Base-by-base conservation (phyloP, 1,140 invertebrate genomes). In the Capitella teleta region DNA sequence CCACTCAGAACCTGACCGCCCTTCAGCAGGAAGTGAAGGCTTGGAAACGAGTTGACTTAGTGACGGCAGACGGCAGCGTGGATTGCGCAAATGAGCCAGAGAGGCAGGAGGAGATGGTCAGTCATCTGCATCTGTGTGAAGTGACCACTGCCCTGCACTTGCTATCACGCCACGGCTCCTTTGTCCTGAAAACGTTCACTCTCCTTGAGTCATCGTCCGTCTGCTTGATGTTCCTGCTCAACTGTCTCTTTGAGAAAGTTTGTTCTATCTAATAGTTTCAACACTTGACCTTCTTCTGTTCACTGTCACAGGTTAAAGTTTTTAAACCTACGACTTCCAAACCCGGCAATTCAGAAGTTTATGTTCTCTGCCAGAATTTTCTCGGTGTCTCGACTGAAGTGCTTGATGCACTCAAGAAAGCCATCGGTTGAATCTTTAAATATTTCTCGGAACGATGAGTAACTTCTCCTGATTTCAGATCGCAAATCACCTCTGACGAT, bases 121-220 rank as follows among this genome's bases (percentile, higher is more conserved):
- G 81, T 23, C 76, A 77, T 8, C 72, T 97, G 0, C 82, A 91
- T 59, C 84, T 81, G 61, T 86, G 84, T 66, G 91, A 96, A 76
- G 79, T 80, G 2, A 67, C 88, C 0, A 77, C 82, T 18, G 86
- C 84, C 14, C 62, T 93, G 10, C 74, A 76, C 50, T 69, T 86
- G 18, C 69, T 95, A n/a, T 66, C 74, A n/a, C 47, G 65, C 46
- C 81, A 80, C 48, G 91, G 91, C 2, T 80, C 73, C 55, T 81
- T 94, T 50, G 74, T 97, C 0, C 62, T 95, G n/a, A 97, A 97
- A 75, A 80, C 91, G 57, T 96, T 97, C 61, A 96, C 91, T 1
- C 78, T 84, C 40, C 94, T 89, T 65, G 89, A 95, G 65, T 78
- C 82, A 49, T 74, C 80, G 14, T 83, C 87, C 2, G 74, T 93